Base-by-base conservation (phyloP, 2,113 vertebrate genomes). In the Phrynosoma blainvillii region DNA sequence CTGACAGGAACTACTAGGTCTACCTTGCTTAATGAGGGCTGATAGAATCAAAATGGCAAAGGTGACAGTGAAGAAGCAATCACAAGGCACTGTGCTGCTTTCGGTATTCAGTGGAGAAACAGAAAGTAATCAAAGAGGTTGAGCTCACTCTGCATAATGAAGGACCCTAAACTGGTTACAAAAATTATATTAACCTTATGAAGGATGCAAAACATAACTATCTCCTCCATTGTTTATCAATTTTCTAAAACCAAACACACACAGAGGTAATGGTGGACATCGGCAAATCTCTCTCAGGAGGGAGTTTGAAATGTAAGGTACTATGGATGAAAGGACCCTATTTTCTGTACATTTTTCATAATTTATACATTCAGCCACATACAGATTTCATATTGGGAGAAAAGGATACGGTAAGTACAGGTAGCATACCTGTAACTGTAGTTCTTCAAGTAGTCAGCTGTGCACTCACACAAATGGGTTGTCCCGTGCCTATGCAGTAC, bases 61-160 rank as follows among this genome's bases (percentile, higher is more conserved):
- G 47, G 62, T 84, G 74, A 59, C 83, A 84, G 82, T 79, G 68
- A 54, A 91, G 0, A 82, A 86, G 65, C 80, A 90, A 79, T 77
- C 85, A 62, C 62, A 84, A 84, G 88, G 84, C 87, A 59, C 0
- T 0, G 73, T 85, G 27, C 12, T 78, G 89, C 54, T 42, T 73
- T 74, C 79, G 75, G 74, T 89, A 71, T 87, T 81, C 36, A 32
- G 62, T 47, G 47, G 5, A 74, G 76, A 90, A 89, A 85, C 4
- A 85, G 76, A 62, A 52, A 91, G 87, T 82, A 42, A 90, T 71
- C 14, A 0, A 25, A 89, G 87, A 87, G 73, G 81, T 32, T 0
- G 0, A 90, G 85, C 36, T 59, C 14, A 81, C 30, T 74, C 18
- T 11, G 54, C 36, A 80, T 27, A 40, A 79, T 71, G 21, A 21